Evolutionary conservation across 2,888 invertebrate genomes (phyloP), one percentile per base, ranked within the genome.

Genomic region (Pollenia griseotomentosa): DNA sequence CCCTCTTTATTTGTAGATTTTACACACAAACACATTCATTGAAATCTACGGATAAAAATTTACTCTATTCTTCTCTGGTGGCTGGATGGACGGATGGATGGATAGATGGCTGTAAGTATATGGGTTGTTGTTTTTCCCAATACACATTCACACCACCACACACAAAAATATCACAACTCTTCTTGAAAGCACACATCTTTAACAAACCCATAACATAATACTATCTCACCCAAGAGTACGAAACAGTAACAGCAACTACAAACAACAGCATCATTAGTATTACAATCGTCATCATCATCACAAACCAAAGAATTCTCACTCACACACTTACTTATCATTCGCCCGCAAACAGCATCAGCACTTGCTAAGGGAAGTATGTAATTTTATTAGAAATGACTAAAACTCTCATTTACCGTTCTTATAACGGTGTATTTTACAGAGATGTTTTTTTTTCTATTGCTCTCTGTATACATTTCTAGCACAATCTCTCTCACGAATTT

Each of bases 11-110:
- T 78, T 63, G 79, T 71, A 59, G 79, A 74, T 84, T 33, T 78
- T 79, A 84, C 59, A 73, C 48, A 23, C 23, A 66, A 23, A 14
- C 66, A 75, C 74, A 80, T 44, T 19, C 59, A 70, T 53, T 12
- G 42, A 57, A 46, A 63, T 19, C 23, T 12, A 83, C 82, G 42
- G 80, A 80, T 83, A 65, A 78, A 78, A 80, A 44, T 68, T 59
- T 77, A 79, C 74, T 83, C 70, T 70, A 59, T 33, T 16, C 63
- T 65, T 83, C 61, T 82, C 78, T 79, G 81, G 83, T 83, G 83
- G 81, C 89, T 89, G 70, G 90, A 89, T 89, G 88, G 89, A 87
- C 19, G 86, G 46, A 61, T 80, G 77, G 65, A 46, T 65, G 85
- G 73, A 85, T 83, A 51, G 66, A 59, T 83, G 78, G 10, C 10